These are phyloP conservation scores for Heteropelma amictum DNA, from an alignment of 2,888 invertebrate genomes.

Conservation along the genomic window DNA sequence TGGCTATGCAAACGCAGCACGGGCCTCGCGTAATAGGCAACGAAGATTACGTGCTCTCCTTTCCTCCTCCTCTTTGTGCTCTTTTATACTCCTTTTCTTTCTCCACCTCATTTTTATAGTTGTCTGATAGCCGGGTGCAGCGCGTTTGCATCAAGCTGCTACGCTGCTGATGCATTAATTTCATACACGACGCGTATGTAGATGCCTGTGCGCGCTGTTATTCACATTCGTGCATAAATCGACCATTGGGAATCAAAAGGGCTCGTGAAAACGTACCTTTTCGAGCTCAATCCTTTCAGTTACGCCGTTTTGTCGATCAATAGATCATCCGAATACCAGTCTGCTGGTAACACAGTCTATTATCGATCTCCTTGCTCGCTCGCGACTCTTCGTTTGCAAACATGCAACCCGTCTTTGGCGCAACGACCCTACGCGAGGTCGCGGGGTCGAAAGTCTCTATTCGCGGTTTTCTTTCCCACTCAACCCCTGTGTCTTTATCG, in stretches of 20 bases:
- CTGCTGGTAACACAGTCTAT: slow-evolving; percentile 16
- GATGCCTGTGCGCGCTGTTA: no score
- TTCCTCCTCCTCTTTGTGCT: slow-evolving; percentile 7
- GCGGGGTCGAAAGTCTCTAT: slow-evolving; percentile 59
- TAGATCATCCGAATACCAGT: slow-evolving; percentile 6
- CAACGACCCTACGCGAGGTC: slow-evolving; percentile 65
- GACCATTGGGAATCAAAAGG: neutral
- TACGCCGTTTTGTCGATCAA: neutral
- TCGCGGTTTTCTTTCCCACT: slow-evolving; percentile 1
- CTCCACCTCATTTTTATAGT: slow-evolving; percentile 30
- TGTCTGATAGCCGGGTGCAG: slow-evolving; percentile 27
- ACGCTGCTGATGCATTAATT: slow-evolving; percentile 12
- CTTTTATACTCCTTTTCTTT: neutral
- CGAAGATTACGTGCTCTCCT: slow-evolving; percentile 36
- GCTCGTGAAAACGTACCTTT: neutral
- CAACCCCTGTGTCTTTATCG: slow-evolving; percentile 6
- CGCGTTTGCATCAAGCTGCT: slow-evolving; percentile 58
- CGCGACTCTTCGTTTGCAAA: slow-evolving; percentile 47
- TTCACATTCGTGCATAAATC: neutral
- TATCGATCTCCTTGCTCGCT: slow-evolving; percentile 57
- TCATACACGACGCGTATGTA: neutral
- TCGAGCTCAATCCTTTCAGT: neutral
- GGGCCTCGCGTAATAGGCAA: slow-evolving; percentile 21
- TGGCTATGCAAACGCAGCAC: slow-evolving; percentile 3
- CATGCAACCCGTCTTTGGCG: slow-evolving; percentile 67